Percentiles rank a stretch among this genome's conserved stretches.
Evolutionary conservation across 64 coral and sea anemone genomes (phyloP).

Genomic region (Stylophora pistillata): DNA sequence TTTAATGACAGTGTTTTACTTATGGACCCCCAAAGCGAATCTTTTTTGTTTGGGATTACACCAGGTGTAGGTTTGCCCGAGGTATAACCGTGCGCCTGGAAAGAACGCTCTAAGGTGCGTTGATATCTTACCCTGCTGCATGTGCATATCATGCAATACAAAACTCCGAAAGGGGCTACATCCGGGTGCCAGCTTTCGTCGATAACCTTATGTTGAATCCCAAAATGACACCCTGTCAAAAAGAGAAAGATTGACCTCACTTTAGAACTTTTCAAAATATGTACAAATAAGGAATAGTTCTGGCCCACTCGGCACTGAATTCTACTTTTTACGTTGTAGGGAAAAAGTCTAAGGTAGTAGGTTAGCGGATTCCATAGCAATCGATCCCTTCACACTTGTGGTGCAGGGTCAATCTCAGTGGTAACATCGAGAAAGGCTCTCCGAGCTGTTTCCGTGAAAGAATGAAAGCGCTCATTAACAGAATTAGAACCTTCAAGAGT

Average conservation of each 20-base stretch:
- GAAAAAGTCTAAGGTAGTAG: not conserved
- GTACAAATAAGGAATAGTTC: not conserved
- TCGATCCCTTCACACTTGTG: not conserved
- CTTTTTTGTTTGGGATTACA: not conserved
- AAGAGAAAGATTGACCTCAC: not conserved
- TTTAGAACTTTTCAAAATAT: no score
- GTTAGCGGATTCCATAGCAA: not conserved
- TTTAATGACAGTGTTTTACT: not conserved
- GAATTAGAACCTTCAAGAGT: not conserved
- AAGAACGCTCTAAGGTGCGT: not conserved
- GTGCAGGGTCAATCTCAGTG: not conserved
- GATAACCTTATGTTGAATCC: slow-evolving; percentile 22
- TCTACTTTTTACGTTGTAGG: not conserved
- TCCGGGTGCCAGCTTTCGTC: slow-evolving; percentile 51
- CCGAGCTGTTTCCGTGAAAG: not conserved
- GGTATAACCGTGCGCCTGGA: not conserved
- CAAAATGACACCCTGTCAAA: slow-evolving; percentile 61
- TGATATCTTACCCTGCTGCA: slow-evolving; percentile 41
- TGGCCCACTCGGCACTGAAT: not conserved
- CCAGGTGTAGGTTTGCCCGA: not conserved
- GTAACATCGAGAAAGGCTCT: not conserved
- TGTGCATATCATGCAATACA: slow-evolving; percentile 54
- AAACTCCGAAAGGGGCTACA: slow-evolving; percentile 48
- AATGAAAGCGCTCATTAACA: not conserved
- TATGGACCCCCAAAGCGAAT: not conserved